Percentiles rank a stretch among this genome's conserved stretches.
Conservation (phyloP, 1,140 invertebrate genomes). For the Trichonephila clavipes region DNA sequence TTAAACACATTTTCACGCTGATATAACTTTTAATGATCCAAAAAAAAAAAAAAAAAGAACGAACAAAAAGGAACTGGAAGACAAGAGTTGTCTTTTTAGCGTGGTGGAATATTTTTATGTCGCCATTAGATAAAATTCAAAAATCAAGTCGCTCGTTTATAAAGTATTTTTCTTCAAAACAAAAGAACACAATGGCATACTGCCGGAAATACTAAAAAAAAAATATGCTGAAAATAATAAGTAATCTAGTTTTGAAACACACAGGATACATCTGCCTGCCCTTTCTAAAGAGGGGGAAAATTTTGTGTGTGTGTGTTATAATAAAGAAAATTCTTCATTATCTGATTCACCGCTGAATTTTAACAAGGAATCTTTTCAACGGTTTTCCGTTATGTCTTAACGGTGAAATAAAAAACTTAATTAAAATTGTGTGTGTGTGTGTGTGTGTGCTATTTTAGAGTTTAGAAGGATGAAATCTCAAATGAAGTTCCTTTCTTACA, state of each 20-base stretch:
- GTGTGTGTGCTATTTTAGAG: background rate
- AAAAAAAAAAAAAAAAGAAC: background rate
- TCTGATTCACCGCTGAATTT: slow-evolving; percentile 48
- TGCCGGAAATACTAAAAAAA: slow-evolving; percentile 3
- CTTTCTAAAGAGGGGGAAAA: background rate
- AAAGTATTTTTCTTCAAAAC: background rate
- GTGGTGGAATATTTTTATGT: slow-evolving; percentile 16
- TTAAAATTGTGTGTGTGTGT: background rate
- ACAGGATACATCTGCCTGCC: background rate
- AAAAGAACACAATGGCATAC: background rate
- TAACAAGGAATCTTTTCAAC: slow-evolving; percentile 43
- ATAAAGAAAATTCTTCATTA: slow-evolving; percentile 40
- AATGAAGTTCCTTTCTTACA: slow-evolving; percentile 33
- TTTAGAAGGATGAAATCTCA: slow-evolving; percentile 37
- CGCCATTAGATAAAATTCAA: slow-evolving; percentile 24
- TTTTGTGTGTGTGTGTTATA: slow-evolving; percentile 20
- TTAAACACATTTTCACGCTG: slow-evolving; percentile 12
- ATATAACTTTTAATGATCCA: slow-evolving; percentile 1
- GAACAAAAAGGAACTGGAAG: background rate
- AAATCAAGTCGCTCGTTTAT: slow-evolving; percentile 40
- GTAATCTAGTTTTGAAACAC: background rate
- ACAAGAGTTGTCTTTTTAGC: background rate
- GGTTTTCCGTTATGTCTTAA: background rate
- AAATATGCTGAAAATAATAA: background rate
- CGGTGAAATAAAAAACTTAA: slow-evolving; percentile 12